Evolutionary conservation across 2,113 vertebrate species (phyloP).

Genomic region (Periophthalmus modestus): DNA sequence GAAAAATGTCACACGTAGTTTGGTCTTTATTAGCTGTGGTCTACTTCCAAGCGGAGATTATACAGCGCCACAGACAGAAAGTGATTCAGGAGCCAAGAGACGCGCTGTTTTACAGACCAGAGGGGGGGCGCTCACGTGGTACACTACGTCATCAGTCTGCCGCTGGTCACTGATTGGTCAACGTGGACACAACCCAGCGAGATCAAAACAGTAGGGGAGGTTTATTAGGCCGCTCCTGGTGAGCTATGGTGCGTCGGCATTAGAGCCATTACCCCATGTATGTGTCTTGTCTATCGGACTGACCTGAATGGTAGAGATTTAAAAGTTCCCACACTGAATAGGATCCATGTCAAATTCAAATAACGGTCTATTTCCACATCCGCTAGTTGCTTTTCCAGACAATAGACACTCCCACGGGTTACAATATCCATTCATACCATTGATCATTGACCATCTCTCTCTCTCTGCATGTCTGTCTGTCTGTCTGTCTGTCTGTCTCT

Average conservation of each 20-base stretch:
- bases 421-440: too few species aligned
- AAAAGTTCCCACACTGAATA: neutral
- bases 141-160: neutral
- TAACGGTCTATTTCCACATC: too few species aligned
- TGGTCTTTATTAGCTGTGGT: slow-evolving; percentile 8
- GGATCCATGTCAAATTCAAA: neutral
- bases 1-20: neutral
- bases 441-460: too few species aligned
- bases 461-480: too few species aligned
- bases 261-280: too few species aligned
- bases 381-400: too few species aligned
- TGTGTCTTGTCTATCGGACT: too few species aligned
- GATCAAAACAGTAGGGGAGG: slow-evolving; percentile 27
- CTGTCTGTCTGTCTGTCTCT: too few species aligned
- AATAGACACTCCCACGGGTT: too few species aligned
- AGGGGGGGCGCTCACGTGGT: slow-evolving; percentile 31
- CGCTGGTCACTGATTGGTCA: slow-evolving; percentile 56
- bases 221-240: too few species aligned
- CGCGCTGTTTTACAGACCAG: slow-evolving; percentile 17
- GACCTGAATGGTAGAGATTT: too few species aligned
- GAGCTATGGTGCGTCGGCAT: too few species aligned
- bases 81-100: slow-evolving; percentile 6
- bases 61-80: rapidly evolving
- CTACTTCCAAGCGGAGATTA: neutral
- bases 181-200: slow-evolving; percentile 23